Conservation (phyloP, 2,888 invertebrate species). For the Orchesella flavescens region DNA sequence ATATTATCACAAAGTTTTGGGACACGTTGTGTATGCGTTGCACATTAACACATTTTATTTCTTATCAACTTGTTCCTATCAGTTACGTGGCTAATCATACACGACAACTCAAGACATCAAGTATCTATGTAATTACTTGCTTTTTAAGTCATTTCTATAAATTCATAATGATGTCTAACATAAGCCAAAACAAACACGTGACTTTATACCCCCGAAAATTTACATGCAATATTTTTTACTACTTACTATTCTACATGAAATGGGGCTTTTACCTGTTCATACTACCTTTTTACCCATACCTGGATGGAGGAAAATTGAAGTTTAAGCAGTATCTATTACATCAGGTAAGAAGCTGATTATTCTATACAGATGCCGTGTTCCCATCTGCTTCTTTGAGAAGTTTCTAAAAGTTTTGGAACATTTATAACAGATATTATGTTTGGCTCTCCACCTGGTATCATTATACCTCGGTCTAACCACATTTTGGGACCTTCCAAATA, state of each 20-base stretch:
- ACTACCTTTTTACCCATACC: slow-evolving; percentile 1
- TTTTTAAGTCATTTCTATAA: too few species aligned
- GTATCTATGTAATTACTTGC: too few species aligned
- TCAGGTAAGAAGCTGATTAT: slow-evolving; percentile 16
- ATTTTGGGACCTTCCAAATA: too few species aligned
- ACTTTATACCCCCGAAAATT: background rate
- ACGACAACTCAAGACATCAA: too few species aligned
- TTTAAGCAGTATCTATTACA: slow-evolving; percentile 26
- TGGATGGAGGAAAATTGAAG: slow-evolving; percentile 13
- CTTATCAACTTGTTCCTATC: too few species aligned
- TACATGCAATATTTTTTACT: slow-evolving; percentile 30
- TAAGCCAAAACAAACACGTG: too few species aligned
- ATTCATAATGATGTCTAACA: too few species aligned
- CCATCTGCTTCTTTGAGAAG: background rate
- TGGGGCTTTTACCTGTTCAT: slow-evolving; percentile 17
- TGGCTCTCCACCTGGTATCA: background rate
- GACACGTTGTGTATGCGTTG: too few species aligned
- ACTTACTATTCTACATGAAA: slow-evolving; percentile 22
- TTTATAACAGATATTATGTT: background rate
- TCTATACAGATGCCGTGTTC: too few species aligned
- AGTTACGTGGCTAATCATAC: too few species aligned
- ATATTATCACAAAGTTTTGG: too few species aligned
- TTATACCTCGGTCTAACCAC: background rate
- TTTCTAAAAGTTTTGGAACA: background rate
- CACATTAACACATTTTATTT: too few species aligned